Percentiles rank a stretch among this genome's conserved stretches.
phyloP scores from a whole-genome alignment of 53 echinoderm and acorn worm genomes.

The Temnopleurus reevesii region DNA sequence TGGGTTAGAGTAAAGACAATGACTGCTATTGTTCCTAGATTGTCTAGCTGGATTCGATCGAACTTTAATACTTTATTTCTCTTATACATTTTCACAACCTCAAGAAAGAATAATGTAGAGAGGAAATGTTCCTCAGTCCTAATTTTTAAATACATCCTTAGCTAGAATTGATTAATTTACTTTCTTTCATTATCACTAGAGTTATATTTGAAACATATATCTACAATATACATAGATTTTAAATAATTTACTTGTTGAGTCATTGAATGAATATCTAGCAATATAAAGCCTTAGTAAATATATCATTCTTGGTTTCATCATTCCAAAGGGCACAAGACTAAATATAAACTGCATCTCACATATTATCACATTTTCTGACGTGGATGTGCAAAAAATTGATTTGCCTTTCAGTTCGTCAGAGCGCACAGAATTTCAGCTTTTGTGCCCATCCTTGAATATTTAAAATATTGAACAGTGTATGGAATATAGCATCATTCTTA shows the following conservation, averaged over 20 bases:
- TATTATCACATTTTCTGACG: not conserved
- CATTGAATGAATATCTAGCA: too few species aligned
- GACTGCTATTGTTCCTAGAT: not conserved
- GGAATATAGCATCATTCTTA: constrained; percentile 13
- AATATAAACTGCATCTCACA: too few species aligned
- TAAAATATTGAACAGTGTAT: constrained; percentile 16
- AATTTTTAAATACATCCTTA: too few species aligned
- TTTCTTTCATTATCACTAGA: too few species aligned
- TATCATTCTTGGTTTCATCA: too few species aligned
- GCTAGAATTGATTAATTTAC: too few species aligned
- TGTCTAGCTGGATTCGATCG: not conserved
- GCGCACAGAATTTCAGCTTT: constrained; percentile 5
- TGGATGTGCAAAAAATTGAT: constrained; percentile 32
- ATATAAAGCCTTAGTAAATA: too few species aligned
- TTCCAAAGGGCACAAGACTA: too few species aligned
- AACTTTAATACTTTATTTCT: not conserved
- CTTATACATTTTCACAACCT: not conserved
- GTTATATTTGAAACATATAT: too few species aligned
- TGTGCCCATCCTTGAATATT: constrained; percentile 11
- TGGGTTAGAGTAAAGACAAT: not conserved
- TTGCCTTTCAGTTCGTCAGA: constrained; percentile 7
- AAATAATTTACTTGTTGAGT: too few species aligned
- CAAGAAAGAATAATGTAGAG: not conserved
- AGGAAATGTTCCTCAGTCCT: not conserved
- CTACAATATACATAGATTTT: too few species aligned